Evolutionary conservation across 2,888 invertebrate genomes (phyloP), one percentile per base, ranked within the genome.

Genomic region (Agonopterix arenella): DNA sequence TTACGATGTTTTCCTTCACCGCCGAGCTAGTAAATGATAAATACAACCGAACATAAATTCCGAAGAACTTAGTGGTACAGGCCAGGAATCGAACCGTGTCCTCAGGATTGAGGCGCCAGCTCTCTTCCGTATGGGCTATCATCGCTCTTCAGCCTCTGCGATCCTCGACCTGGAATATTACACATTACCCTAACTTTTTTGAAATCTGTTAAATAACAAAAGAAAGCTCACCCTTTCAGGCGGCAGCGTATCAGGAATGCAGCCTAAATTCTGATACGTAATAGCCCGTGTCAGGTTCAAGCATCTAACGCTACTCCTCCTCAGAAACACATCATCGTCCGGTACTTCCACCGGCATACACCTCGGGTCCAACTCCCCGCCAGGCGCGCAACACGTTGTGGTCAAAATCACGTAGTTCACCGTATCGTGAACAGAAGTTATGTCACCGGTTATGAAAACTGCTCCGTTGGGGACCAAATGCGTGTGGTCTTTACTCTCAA

Each of bases 281-380:
- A 73, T 63, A 0, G 71, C 64, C 0, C 69, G 54, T 0, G 78
- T 77, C 45, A 77, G 52, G 46, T 79, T 79, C 44, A 79, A 50
- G 16, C 78, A 79, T 0, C 78, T 57, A 1, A 76, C 58, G 36
- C 51, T 51, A 37, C 64, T 70, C 8, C 57, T 50, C 5, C 75
- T 57, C 11, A 76, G 54, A 37, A 72, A 68, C 0, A 70, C 52
- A 40, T 77, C 77, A 43, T 76, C 69, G 0, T 58, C 53, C 0
- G 65, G 50, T 8, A 79, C 75, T 5, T 49, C 36, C 3, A 77
- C 63, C 0, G 75, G 70, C 3, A 63, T 58, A 46, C 77, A 77
- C 1, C 62, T 50, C 0, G 69, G 68, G 50, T 68, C 61, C 2
- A 16, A 4, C 0, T 53, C 53, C 0, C 59, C 60, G 0, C 52